phyloP scores from a whole-genome alignment of 2,113 vertebrate genomes.

The Nibea coibor region DNA sequence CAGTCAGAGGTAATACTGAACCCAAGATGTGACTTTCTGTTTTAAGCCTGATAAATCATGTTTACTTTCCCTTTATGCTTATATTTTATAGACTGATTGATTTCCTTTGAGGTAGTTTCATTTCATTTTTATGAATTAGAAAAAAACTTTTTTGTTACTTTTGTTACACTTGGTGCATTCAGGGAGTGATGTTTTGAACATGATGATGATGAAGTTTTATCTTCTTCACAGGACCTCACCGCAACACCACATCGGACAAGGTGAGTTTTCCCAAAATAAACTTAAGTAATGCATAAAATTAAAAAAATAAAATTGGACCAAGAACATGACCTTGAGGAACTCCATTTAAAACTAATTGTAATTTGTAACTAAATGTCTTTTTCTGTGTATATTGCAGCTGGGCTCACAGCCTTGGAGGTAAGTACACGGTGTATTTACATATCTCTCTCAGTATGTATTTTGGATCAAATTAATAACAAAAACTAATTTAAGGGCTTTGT shows the following conservation, averaged over 20 bases:
- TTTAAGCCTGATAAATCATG: not conserved
- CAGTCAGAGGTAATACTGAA: conserved; percentile 46
- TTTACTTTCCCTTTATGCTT: not conserved
- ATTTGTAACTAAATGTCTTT: not conserved
- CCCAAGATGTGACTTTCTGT: not conserved
- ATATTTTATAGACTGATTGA: not conserved
- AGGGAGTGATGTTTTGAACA: not conserved
- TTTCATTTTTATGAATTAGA: not conserved
- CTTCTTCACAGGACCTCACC: conserved; percentile 34
- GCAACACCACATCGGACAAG: conserved; percentile 23
- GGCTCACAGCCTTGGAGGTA: conserved; percentile 34
- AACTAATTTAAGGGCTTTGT: no score
- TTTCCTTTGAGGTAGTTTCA: not conserved
- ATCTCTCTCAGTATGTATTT: no score
- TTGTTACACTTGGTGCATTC: not conserved
- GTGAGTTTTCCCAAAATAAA: conserved; percentile 32
- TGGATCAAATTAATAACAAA: no score
- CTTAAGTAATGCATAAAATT: not conserved
- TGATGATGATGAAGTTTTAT: not conserved
- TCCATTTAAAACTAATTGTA: not conserved
- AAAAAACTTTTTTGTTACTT: no score
- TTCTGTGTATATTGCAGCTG: conserved; percentile 39
- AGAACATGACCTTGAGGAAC: conserved; percentile 12
- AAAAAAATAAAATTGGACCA: not conserved
- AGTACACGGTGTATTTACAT: not conserved